A percentile compares a stretch with the other conserved stretches of the same genome.
These are phyloP conservation scores for Cyanistes caeruleus DNA, from an alignment of 2,113 vertebrate genomes.

Conservation along the genomic window DNA sequence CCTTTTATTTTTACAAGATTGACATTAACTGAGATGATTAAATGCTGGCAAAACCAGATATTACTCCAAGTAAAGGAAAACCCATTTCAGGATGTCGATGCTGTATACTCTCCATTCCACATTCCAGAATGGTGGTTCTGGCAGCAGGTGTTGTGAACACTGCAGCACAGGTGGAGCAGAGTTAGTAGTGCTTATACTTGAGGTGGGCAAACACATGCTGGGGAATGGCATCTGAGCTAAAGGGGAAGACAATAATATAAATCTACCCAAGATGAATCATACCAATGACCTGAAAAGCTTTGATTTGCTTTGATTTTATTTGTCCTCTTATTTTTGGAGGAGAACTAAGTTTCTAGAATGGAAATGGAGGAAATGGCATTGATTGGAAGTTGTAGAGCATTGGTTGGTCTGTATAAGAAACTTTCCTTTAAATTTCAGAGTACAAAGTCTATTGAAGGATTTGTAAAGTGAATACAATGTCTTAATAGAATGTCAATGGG, in stretches of 20 bases:
- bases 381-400: not conserved
- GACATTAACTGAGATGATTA: not conserved
- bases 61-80: not conserved
- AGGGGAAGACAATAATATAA: not conserved
- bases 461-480: not conserved
- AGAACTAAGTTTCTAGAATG: not conserved
- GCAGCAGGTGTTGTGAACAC: not conserved
- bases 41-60: not conserved
- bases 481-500: not conserved
- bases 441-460: not conserved
- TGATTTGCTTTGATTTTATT: not conserved
- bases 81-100: not conserved
- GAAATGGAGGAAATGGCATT: not conserved
- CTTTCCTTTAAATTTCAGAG: not conserved
- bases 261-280: not conserved
- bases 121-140: not conserved
- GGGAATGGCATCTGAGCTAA: not conserved
- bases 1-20: not conserved
- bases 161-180: not conserved
- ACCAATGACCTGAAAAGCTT: not conserved
- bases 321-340: not conserved
- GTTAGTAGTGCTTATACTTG: not conserved
- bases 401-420: not conserved
- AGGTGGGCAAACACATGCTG: not conserved
- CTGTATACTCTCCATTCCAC: not conserved